Conservation (phyloP, 2,888 invertebrate species). For the Nipponacmea schrenckii region DNA sequence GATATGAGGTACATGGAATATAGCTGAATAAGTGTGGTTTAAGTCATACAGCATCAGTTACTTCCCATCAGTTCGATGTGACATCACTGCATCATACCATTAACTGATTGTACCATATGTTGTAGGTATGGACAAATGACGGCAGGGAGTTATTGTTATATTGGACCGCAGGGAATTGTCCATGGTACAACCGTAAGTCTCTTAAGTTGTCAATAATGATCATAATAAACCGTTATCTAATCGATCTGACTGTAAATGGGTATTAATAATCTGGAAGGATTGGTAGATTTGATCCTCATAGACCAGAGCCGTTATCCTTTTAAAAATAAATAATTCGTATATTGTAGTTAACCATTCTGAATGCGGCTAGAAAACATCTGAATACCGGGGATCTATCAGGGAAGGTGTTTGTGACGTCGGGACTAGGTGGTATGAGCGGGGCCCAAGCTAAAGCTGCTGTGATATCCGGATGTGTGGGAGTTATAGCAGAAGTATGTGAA, state of each 20-base stretch:
- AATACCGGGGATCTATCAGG: slow-evolving; percentile 69
- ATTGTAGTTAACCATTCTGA: slow-evolving; percentile 72
- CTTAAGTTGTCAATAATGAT: background rate
- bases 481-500: slow-evolving; percentile 72
- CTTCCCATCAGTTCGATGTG: too few relatives aligned
- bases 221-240: slow-evolving; percentile 3
- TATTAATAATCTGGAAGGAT: background rate
- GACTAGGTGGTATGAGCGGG: slow-evolving; percentile 75
- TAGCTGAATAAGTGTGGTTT: too few relatives aligned
- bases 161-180: slow-evolving; percentile 76
- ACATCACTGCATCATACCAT: too few relatives aligned
- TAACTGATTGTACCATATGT: background rate
- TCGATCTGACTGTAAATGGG: too few relatives aligned
- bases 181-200: slow-evolving; percentile 74
- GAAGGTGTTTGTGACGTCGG: slow-evolving; percentile 73
- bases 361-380: slow-evolving; percentile 73
- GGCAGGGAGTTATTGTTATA: slow-evolving; percentile 75
- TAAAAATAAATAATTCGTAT: too few relatives aligned
- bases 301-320: too few relatives aligned
- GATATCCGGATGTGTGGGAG: slow-evolving; percentile 74
- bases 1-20: too few relatives aligned
- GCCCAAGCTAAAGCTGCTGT: slow-evolving; percentile 76
- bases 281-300: background rate
- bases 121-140: slow-evolving; percentile 76
- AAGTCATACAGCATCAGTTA: too few relatives aligned